Percentiles rank a stretch among this genome's conserved stretches.
Conservation (phyloP, 2,888 invertebrate species). For the Seira ritae region DNA sequence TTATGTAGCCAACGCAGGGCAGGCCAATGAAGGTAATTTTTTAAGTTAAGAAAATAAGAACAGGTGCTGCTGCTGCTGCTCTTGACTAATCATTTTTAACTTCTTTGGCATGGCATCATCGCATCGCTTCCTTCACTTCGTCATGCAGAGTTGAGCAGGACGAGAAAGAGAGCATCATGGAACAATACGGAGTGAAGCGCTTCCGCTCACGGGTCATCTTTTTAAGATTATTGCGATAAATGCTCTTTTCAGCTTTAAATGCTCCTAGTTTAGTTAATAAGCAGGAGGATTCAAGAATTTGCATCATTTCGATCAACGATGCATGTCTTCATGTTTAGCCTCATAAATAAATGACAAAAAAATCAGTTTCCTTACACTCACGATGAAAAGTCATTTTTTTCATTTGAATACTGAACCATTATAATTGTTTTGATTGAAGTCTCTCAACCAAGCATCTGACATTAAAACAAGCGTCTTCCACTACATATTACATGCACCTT, state of each 20-base stretch:
- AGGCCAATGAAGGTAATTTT: background rate
- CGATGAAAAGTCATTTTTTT: too few species aligned
- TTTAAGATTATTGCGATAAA: too few species aligned
- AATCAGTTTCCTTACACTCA: too few species aligned
- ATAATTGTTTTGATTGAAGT: background rate
- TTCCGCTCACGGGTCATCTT: background rate
- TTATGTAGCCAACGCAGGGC: background rate
- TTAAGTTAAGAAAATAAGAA: conserved; percentile 38
- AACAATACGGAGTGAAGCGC: background rate
- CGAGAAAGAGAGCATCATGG: background rate
- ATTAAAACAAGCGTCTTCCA: background rate
- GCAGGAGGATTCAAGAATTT: too few species aligned
- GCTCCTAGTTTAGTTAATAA: background rate
- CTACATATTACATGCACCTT: too few species aligned
- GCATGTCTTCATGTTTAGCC: too few species aligned
- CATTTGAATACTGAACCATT: background rate
- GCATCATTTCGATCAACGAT: too few species aligned
- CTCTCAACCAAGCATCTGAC: background rate
- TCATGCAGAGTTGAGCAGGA: conserved; percentile 64
- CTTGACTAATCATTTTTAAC: conserved; percentile 49
- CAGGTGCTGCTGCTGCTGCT: conserved; percentile 54
- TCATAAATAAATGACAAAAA: too few species aligned
- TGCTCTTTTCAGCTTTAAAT: too few species aligned
- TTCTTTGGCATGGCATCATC: conserved; percentile 43
- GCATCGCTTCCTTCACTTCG: conserved; percentile 29